Evolutionary conservation across 2,888 invertebrate species (phyloP).

Genomic region (Teinopalpus imperialis): DNA sequence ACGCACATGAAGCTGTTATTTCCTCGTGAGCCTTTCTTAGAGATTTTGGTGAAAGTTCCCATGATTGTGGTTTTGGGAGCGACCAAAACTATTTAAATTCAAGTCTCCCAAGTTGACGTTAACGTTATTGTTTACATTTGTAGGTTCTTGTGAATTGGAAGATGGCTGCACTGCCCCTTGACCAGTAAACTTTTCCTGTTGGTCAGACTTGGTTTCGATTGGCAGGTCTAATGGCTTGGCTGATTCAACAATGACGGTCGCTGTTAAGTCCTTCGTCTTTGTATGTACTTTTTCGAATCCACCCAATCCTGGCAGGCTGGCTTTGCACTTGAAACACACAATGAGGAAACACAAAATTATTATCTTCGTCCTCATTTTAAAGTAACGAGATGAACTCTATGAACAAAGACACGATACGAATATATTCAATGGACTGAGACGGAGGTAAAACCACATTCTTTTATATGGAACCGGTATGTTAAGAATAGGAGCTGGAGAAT

Average conservation of each 20-base stretch:
- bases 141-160: not conserved
- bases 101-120: slow-evolving; percentile 19
- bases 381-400: not conserved
- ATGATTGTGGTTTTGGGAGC: slow-evolving; percentile 5
- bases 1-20: too few species aligned
- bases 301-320: not conserved
- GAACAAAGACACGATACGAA: not conserved
- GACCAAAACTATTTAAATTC: slow-evolving; percentile 17
- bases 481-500: not conserved
- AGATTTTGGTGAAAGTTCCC: slow-evolving; percentile 10
- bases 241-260: slow-evolving; percentile 14
- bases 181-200: not conserved
- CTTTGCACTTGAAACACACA: slow-evolving; percentile 15
- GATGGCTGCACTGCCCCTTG: not conserved
- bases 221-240: slow-evolving; percentile 18
- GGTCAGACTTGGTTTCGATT: slow-evolving; percentile 20
- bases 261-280: slow-evolving; percentile 18
- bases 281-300: slow-evolving; percentile 5
- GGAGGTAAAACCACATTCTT: slow-evolving; percentile 7
- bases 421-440: slow-evolving; percentile 10
- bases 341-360: slow-evolving; percentile 4
- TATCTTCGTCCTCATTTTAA: slow-evolving; percentile 10
- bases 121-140: slow-evolving; percentile 14
- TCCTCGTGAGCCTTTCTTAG: not conserved
- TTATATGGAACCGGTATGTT: slow-evolving; percentile 18